Base-by-base conservation (phyloP, 2,888 invertebrate species). In the Tinea trinotella region DNA sequence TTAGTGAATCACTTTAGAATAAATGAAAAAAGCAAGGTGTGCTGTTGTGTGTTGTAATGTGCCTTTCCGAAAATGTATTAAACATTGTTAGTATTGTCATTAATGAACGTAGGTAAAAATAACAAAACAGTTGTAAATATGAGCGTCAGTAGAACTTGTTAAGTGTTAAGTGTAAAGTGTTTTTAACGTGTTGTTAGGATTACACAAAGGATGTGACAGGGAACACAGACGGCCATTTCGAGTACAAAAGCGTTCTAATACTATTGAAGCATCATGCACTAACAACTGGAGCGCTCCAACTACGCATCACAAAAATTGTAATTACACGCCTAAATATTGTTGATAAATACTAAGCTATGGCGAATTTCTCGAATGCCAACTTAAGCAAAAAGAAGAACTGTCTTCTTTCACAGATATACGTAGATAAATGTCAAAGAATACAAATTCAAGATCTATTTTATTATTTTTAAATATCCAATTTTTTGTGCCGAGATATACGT, bases 1-100 rank as follows among this genome's bases (percentile, higher is more conserved):
- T 60, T 71, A 76, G 70, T 68, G 68, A 70, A 70, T 50, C 12
- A 50, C 66, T 70, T 63, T 71, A 73, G 70, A 77, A 75, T 74
- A 80, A 83, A 79, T 74, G 64, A 83, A 78, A 83, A 78, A 84
- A 84, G 84, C 83, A 68, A 82, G 83, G 81, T 84, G 84, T 84
- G 84, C 84, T 83, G 78, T 82, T 73, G 72, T 74, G 79, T 82
- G 76, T 76, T 63, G 60, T n/a, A 72, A 74, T 60, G 82, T 85
- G 84, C 82, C 68, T 67, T 68, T 30, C 71, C 65, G 66, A 40
- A 40, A 30, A 13, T 40, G 70, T 80, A 74, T 79, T 66, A 67
- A 40, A 67, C n/a, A 69, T 66, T 66, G 48, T 58, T 70, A 70
- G 67, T 64, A 64, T 63, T 66, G 65, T 76, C 71, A 71, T 64